Conservation (phyloP, 2,888 invertebrate species). For the Drepanosiphum platanoidis region DNA sequence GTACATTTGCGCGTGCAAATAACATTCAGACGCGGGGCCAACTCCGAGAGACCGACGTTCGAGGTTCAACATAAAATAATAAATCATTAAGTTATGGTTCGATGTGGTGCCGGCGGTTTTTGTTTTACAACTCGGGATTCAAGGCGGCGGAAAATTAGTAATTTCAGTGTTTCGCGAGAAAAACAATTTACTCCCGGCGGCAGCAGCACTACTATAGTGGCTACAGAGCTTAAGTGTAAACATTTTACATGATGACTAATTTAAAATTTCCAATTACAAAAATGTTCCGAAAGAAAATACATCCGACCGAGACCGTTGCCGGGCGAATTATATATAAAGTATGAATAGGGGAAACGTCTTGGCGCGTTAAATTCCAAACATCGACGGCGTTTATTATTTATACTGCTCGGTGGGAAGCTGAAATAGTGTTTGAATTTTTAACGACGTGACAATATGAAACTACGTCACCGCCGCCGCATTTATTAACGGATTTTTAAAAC, state of each 20-base stretch:
- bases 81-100: conserved; percentile 1
- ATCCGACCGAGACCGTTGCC: too few relatives aligned
- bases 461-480: too few relatives aligned
- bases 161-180: background rate
- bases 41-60: background rate
- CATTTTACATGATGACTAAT: background rate
- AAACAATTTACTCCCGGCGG: background rate
- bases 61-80: conserved; percentile 6
- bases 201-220: too few relatives aligned
- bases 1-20: background rate
- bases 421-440: too few relatives aligned
- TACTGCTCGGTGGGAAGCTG: too few relatives aligned
- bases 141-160: background rate
- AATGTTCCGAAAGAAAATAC: too few relatives aligned
- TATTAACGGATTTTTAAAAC: too few relatives aligned
- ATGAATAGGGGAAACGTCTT: too few relatives aligned
- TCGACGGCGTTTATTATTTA: too few relatives aligned
- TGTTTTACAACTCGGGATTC: background rate
- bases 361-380: too few relatives aligned
- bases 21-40: background rate
- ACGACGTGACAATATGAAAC: too few relatives aligned
- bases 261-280: background rate
- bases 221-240: background rate
- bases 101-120: background rate
- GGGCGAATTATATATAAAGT: too few relatives aligned